A percentile compares a stretch with the other conserved stretches of the same genome.
phyloP scores from a whole-genome alignment of 2,888 invertebrate genomes.

The Phytoseiulus persimilis region DNA sequence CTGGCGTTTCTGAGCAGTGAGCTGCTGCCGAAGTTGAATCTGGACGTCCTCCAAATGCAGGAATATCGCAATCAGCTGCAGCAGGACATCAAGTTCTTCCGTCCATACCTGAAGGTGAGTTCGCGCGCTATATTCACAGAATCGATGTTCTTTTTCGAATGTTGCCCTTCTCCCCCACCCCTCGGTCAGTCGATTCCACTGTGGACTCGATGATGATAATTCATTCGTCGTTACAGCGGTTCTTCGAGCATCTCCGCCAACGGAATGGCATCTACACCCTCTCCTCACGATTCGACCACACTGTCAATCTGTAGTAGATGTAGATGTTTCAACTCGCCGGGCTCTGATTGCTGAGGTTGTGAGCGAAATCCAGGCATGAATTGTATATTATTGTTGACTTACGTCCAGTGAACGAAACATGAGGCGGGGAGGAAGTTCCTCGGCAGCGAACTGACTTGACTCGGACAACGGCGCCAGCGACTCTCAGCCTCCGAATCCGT shows the following conservation, averaged over 20 bases:
- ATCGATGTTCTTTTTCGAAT: too few species aligned
- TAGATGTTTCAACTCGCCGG: neutral
- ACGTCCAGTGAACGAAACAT: neutral
- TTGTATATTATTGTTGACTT: neutral
- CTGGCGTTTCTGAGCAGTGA: conserved; percentile 31
- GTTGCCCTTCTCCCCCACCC: too few species aligned
- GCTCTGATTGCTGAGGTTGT: neutral
- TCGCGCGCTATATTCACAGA: neutral
- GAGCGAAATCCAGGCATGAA: neutral
- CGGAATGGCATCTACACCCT: neutral
- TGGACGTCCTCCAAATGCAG: conserved; percentile 19
- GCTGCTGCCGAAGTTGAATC: conserved; percentile 28
- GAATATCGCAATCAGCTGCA: conserved; percentile 8
- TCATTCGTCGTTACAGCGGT: neutral
- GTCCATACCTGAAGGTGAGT: conserved; percentile 16
- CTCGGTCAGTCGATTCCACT: too few species aligned
- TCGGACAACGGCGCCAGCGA: too few species aligned
- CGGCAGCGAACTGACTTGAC: neutral
- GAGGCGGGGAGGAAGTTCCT: neutral
- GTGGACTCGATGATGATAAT: neutral
- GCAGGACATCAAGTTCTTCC: conserved; percentile 9
- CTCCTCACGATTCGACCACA: neutral
- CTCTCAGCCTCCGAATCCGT: too few species aligned
- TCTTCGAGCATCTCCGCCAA: conserved; percentile 22
- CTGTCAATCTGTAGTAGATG: neutral